Percentiles rank a stretch among this genome's conserved stretches.
phyloP scores from a whole-genome alignment of 1,140 invertebrate species.

The Zaprionus camerounensis region DNA sequence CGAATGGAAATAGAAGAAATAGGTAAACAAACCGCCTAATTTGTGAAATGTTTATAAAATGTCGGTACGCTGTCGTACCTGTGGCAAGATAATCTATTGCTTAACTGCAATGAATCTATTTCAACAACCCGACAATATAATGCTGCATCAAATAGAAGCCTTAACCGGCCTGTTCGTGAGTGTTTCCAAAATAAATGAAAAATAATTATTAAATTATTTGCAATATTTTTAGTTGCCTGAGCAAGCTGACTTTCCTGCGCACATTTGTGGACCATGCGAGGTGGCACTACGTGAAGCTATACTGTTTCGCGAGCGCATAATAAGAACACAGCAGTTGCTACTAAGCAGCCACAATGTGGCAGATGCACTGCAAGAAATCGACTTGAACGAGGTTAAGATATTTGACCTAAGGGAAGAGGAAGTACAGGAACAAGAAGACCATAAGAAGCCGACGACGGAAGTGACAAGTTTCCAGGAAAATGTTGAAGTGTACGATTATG shows the following conservation, averaged over 20 bases:
- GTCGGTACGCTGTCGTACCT: constrained; percentile 57
- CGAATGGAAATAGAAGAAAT: constrained; percentile 15
- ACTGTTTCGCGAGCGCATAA: constrained; percentile 57
- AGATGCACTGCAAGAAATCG: constrained; percentile 26
- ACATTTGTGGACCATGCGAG: constrained; percentile 64
- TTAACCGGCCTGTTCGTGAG: constrained; percentile 64
- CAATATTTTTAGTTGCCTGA: constrained; percentile 37
- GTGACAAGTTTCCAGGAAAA: constrained; percentile 4
- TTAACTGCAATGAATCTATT: constrained; percentile 46
- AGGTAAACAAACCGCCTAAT: constrained; percentile 13
- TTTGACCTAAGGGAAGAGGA: not conserved
- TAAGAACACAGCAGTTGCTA: constrained; percentile 55
- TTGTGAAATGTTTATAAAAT: constrained; percentile 44
- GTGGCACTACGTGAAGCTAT: constrained; percentile 53
- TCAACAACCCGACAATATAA: constrained; percentile 48
- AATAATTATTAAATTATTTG: not conserved
- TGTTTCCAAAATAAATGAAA: not conserved
- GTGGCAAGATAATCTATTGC: constrained; percentile 58
- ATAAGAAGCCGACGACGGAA: not conserved
- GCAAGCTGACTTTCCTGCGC: constrained; percentile 35
- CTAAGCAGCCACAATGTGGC: constrained; percentile 17
- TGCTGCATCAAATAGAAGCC: constrained; percentile 63
- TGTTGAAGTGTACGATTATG: not conserved
- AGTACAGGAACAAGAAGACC: constrained; percentile 10
- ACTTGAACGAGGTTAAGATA: constrained; percentile 29